These are phyloP conservation scores for Mylabris phalerata DNA, from an alignment of 1,140 invertebrate species.

Conservation along the genomic window DNA sequence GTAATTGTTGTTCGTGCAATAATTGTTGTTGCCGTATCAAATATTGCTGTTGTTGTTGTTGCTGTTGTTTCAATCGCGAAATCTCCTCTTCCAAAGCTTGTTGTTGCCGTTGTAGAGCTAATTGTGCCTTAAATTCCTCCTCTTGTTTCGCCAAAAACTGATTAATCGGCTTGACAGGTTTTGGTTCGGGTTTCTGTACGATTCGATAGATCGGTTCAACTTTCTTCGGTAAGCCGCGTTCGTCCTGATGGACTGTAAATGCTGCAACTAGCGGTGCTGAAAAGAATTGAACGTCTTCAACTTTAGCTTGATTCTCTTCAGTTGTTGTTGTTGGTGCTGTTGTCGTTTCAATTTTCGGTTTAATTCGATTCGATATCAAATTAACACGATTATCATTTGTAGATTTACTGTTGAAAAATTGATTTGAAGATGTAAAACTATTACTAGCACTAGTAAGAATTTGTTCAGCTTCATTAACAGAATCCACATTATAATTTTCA, in stretches of 20 bases:
- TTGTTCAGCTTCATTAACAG: conserved; percentile 24
- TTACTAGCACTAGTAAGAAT: conserved; percentile 30
- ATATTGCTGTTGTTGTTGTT: conserved; percentile 61
- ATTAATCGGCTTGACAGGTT: conserved; percentile 12
- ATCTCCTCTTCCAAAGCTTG: conserved; percentile 1
- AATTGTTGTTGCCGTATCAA: conserved; percentile 48
- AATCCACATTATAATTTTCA: conserved; percentile 15
- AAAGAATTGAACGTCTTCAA: conserved; percentile 70
- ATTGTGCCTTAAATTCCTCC: conserved; percentile 47
- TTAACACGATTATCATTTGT: neutral
- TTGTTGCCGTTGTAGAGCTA: conserved; percentile 47
- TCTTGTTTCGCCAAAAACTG: conserved; percentile 29
- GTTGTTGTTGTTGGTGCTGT: conserved; percentile 50
- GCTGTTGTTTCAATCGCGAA: conserved; percentile 48
- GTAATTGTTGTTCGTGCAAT: conserved; percentile 41
- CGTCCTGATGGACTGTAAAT: conserved; percentile 76
- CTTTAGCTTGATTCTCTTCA: conserved; percentile 57
- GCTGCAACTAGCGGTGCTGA: conserved; percentile 71
- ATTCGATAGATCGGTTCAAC: conserved; percentile 59
- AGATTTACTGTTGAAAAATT: neutral
- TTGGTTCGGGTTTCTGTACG: conserved; percentile 13
- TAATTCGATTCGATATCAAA: neutral
- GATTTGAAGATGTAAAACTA: conserved; percentile 18
- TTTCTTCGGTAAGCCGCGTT: conserved; percentile 62
- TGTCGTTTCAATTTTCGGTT: conserved; percentile 26